Conservation (phyloP, 1,140 invertebrate species). For the Oreohelix idahoensis region DNA sequence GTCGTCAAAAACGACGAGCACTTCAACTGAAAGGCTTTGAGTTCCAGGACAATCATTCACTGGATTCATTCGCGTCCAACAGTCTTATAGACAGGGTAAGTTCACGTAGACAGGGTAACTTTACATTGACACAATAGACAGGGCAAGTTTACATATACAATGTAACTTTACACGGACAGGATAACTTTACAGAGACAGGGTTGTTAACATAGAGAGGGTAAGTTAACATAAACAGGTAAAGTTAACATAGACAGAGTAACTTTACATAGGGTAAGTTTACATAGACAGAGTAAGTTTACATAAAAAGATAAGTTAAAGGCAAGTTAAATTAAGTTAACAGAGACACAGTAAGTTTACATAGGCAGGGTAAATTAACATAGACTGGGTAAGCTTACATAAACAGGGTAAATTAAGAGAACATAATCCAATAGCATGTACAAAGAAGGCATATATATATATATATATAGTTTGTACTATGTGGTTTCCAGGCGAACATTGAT, state of each 20-base stretch:
- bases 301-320: not conserved
- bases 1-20: slow-evolving; percentile 47
- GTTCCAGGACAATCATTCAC: slow-evolving; percentile 45
- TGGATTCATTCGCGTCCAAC: slow-evolving; percentile 52
- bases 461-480: too few species aligned
- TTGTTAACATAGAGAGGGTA: not conserved
- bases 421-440: too few species aligned
- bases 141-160: not conserved
- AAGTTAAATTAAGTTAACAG: not conserved
- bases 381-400: not conserved
- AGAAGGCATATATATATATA: too few species aligned
- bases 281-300: not conserved
- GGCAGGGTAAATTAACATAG: not conserved
- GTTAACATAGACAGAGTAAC: not conserved
- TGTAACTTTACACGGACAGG: not conserved
- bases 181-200: not conserved
- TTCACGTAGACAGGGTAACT: not conserved
- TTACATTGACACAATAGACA: not conserved
- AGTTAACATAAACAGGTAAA: not conserved
- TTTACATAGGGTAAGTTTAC: not conserved
- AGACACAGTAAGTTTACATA: not conserved
- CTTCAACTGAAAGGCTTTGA: slow-evolving; percentile 52
- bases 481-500: too few species aligned
- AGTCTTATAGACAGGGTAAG: slow-evolving; percentile 45
- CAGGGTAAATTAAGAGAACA: too few species aligned